Evolutionary conservation across 2,797 vertebrate genomes (phyloP).

Genomic region (Mormyrops attenuatus): DNA sequence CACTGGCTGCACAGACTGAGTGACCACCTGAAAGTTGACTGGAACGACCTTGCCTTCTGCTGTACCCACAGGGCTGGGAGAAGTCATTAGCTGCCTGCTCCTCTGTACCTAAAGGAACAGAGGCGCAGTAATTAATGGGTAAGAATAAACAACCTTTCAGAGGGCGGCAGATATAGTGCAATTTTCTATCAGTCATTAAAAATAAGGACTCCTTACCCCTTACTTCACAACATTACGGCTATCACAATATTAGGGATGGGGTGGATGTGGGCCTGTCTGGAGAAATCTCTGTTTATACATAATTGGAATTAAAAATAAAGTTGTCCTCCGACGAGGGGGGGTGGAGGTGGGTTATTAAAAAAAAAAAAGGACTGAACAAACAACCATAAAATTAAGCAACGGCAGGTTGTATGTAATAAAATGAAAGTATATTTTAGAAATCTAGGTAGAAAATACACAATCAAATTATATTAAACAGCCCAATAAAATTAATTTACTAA

Average conservation of each 20-base stretch:
- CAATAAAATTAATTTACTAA: not conserved
- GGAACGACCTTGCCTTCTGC: constrained; percentile 86
- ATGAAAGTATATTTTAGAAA: not conserved
- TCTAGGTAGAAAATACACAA: not conserved
- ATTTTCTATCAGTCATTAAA: not conserved
- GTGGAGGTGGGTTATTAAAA: too few species aligned
- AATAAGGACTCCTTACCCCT: not conserved
- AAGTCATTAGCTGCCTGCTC: constrained; percentile 78
- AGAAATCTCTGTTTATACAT: too few species aligned
- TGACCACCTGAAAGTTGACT: constrained; percentile 90
- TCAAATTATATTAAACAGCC: not conserved
- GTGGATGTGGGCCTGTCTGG: too few species aligned
- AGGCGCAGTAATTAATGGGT: constrained; percentile 23
- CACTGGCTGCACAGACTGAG: constrained; percentile 83
- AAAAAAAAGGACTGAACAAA: not conserved
- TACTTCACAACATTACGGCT: too few species aligned
- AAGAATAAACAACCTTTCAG: not conserved
- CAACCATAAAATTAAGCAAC: not conserved
- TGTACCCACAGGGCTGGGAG: constrained; percentile 72
- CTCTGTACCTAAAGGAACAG: constrained; percentile 71
- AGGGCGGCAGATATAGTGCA: not conserved
- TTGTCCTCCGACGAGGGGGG: too few species aligned
- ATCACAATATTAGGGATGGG: too few species aligned
- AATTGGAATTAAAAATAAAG: too few species aligned
- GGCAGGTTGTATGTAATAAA: not conserved